Evolutionary conservation across 2,888 invertebrate genomes (phyloP), one percentile per base, ranked within the genome.

Genomic region (Drosophila falleni): DNA sequence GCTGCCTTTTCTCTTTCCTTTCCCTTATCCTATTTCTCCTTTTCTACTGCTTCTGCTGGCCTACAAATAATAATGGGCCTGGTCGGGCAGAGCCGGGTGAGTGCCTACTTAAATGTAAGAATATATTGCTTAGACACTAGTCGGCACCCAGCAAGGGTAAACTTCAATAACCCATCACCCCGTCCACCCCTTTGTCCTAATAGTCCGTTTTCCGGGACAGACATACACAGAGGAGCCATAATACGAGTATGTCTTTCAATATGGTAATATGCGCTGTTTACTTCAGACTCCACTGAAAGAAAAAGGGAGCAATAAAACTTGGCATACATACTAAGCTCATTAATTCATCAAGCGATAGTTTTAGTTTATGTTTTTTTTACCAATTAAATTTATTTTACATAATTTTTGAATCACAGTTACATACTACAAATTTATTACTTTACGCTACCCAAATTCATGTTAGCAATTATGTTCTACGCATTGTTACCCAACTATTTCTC

Each of bases 391-490:
- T 89, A 85, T 84, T 87, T 89, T 87, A 84, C 88, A 84, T 76
- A 60, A 71, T 89, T 89, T 77, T 77, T 84, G 75, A 89, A 89
- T 84, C 89, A 84, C 89, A 89, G 89, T 84, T 84, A 89, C 84
- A 84, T 89, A 80, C 89, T 89, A 89, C 73, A 89, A 82, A 87
- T 81, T 84, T 87, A 87, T 89, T 89, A 78, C 70, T 78, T 81
- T 81, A 89, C 67, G 72, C 89, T 84, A 89, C 79, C 89, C 81
- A 76, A 87, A 51, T 31, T 39, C 61, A 42, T 49, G 33, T 68
- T 71, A 61, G 71, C 63, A 71, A 66, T 63, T 31, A 53, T 68
- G 62, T 66, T 60, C 69, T 80, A 66, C 76, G 75, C 81, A 78
- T 81, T 69, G 55, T 71, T 83, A 87, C 85, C 75, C 83, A 87